A percentile compares a stretch with the other conserved stretches of the same genome.
These are phyloP conservation scores for Morpho deidamia DNA, from an alignment of 2,888 invertebrate species.

Conservation along the genomic window DNA sequence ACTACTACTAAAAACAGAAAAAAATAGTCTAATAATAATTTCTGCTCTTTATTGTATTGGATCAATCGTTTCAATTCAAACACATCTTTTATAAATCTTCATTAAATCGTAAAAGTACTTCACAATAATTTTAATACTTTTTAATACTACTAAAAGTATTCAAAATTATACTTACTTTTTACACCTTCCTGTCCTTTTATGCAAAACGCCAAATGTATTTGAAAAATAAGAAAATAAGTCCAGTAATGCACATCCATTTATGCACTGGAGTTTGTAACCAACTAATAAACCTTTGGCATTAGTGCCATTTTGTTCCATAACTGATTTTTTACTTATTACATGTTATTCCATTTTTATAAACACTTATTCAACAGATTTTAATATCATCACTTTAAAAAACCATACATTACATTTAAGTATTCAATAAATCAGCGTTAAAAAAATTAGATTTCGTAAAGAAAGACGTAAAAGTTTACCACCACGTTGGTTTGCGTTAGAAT, in stretches of 20 bases:
- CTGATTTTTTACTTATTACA: constrained; percentile 34
- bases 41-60: too few species aligned
- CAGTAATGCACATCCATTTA: constrained; percentile 73
- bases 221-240: constrained; percentile 49
- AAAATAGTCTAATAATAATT: too few species aligned
- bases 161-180: constrained; percentile 47
- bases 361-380: not conserved
- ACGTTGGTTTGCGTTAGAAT: constrained; percentile 18
- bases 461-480: constrained; percentile 38
- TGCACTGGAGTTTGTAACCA: constrained; percentile 41
- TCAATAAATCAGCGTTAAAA: too few species aligned
- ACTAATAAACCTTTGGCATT: constrained; percentile 45
- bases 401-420: too few species aligned
- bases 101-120: too few species aligned
- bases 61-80: too few species aligned
- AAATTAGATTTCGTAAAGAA: too few species aligned
- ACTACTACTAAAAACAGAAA: too few species aligned
- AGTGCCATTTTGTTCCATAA: constrained; percentile 62
- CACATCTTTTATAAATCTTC: too few species aligned
- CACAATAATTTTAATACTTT: too few species aligned
- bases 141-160: too few species aligned
- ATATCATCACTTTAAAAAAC: too few species aligned
- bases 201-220: constrained; percentile 41
- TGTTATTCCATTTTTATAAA: constrained; percentile 10
- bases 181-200: constrained; percentile 44